Percentiles rank a stretch among this genome's conserved stretches.
Evolutionary conservation across 2,113 vertebrate genomes (phyloP).

Genomic region (Baryphthengus martii): DNA sequence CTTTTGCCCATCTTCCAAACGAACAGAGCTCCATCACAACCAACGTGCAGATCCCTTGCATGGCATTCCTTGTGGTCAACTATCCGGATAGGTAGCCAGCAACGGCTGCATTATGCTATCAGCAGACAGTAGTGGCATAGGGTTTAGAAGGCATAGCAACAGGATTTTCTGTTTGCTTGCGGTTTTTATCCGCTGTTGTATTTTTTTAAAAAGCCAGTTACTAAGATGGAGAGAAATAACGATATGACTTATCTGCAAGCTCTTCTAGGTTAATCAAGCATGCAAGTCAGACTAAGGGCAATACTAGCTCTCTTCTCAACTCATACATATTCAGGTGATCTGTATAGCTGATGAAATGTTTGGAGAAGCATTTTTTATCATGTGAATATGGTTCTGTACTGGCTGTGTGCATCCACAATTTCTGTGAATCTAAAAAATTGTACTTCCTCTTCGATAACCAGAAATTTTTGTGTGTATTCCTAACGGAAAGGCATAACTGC

Average conservation of each 20-base stretch:
- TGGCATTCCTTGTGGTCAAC: accelerated
- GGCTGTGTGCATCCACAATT: neutral
- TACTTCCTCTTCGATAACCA: neutral
- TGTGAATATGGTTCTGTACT: neutral
- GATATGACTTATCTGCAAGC: neutral
- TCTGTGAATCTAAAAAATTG: neutral
- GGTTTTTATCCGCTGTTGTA: accelerated
- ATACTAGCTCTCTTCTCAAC: neutral
- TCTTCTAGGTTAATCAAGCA: neutral
- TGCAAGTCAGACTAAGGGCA: neutral
- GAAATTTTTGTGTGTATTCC: neutral
- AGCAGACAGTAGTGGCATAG: neutral
- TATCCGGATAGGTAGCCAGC: neutral
- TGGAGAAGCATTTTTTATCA: neutral
- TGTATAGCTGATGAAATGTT: neutral
- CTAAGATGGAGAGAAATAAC: neutral
- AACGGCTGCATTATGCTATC: neutral
- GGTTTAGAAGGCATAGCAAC: neutral
- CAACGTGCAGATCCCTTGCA: neutral
- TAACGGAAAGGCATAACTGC: neutral
- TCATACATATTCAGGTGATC: neutral
- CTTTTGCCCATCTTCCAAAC: neutral
- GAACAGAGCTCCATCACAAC: neutral
- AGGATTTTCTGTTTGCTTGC: neutral
- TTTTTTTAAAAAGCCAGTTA: neutral